Percentiles rank a stretch among this genome's conserved stretches.
These are phyloP conservation scores for Protobothrops mucrosquamatus DNA, from an alignment of 2,113 vertebrate species.

Conservation along the genomic window DNA sequence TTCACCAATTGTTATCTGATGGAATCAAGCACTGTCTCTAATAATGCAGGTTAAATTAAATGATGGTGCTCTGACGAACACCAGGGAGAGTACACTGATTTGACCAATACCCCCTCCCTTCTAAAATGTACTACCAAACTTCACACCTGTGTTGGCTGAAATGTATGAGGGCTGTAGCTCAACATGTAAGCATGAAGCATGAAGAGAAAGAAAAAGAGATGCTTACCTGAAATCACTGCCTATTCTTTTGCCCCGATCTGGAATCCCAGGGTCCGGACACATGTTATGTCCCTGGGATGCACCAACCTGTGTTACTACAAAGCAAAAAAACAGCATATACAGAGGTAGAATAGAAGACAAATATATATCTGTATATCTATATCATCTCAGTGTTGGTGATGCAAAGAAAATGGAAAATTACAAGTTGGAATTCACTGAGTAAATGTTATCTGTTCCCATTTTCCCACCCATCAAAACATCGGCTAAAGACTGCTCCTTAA, in stretches of 20 bases:
- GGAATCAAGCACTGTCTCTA: not conserved
- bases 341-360: constrained; percentile 68
- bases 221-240: constrained; percentile 96
- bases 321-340: constrained; percentile 78
- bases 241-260: constrained; percentile 97
- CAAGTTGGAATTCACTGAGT: not conserved
- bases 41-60: not conserved
- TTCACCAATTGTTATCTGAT: not conserved
- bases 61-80: not conserved
- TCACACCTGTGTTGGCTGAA: not conserved
- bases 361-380: constrained; percentile 40
- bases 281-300: constrained; percentile 98
- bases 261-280: constrained; percentile 97
- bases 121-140: not conserved
- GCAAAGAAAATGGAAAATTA: constrained; percentile 56
- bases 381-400: constrained; percentile 51
- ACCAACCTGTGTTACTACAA: constrained; percentile 98
- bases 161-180: not conserved
- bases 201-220: not conserved
- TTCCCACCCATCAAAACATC: not conserved
- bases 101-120: not conserved
- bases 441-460: not conserved
- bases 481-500: constrained; percentile 30
- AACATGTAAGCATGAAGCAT: not conserved
- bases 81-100: not conserved